Percentiles rank a stretch among this genome's conserved stretches.
Conservation (phyloP, 2,888 invertebrate genomes). For the Sabatieria punctata region DNA sequence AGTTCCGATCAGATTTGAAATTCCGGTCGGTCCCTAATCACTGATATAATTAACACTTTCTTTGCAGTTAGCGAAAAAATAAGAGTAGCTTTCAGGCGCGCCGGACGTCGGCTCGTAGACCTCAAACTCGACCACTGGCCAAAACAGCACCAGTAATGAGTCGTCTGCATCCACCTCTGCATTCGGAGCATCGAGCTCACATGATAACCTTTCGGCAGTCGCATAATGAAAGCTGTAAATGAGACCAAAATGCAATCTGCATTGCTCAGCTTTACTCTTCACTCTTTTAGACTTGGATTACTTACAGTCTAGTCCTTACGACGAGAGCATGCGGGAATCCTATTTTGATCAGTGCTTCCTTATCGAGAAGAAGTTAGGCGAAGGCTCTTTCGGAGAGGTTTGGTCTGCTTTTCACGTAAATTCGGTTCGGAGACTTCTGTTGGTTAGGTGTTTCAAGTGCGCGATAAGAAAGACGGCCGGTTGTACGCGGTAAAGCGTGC, state of each 20-base stretch:
- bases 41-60: too few species aligned
- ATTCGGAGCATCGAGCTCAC: background rate
- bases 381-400: slow-evolving; percentile 56
- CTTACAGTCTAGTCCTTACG: slow-evolving; percentile 26
- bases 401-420: too few species aligned
- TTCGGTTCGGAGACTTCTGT: background rate
- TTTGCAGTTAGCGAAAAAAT: too few species aligned
- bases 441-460: slow-evolving; percentile 46
- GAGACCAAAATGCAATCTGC: too few species aligned
- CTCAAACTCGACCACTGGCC: slow-evolving; percentile 10
- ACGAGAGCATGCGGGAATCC: slow-evolving; percentile 34
- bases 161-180: slow-evolving; percentile 8
- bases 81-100: slow-evolving; percentile 1
- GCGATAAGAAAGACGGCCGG: slow-evolving; percentile 46
- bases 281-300: background rate
- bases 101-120: slow-evolving; percentile 9
- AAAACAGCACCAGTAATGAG: slow-evolving; percentile 13
- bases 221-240: too few species aligned
- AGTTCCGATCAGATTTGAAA: too few species aligned
- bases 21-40: too few species aligned
- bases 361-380: slow-evolving; percentile 46
- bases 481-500: slow-evolving; percentile 53
- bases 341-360: slow-evolving; percentile 53
- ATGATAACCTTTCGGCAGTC: too few species aligned
- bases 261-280: background rate